Evolutionary conservation across 1,140 invertebrate genomes (phyloP).

Genomic region (Sarcophaga bullata): DNA sequence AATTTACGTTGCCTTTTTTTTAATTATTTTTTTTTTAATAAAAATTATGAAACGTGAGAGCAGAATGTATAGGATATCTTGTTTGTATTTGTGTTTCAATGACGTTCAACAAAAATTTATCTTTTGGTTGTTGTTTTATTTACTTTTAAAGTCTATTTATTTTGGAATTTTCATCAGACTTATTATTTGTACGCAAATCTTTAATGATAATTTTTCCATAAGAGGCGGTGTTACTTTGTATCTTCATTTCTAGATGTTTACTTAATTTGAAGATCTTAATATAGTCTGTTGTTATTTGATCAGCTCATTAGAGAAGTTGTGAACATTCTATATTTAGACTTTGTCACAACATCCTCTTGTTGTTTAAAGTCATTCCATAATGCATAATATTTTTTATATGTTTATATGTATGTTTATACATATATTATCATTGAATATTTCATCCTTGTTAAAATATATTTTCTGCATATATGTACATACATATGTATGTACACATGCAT

Average conservation of each 20-base stretch:
- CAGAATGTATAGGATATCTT: no score
- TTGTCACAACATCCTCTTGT: neutral
- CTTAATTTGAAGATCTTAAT: neutral
- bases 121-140: neutral
- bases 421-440: no score
- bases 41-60: no score
- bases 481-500: no score
- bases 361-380: no score
- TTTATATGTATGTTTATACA: no score
- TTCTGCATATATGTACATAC: no score
- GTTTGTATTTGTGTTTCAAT: neutral
- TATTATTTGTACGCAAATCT: neutral
- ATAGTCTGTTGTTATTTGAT: slow-evolving; percentile 2
- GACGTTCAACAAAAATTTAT: slow-evolving; percentile 2
- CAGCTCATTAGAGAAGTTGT: neutral
- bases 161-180: neutral
- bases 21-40: neutral
- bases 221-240: neutral
- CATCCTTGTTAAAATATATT: no score
- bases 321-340: neutral
- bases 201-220: slow-evolving; percentile 8
- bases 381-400: no score
- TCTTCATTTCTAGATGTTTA: neutral
- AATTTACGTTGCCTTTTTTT: neutral
- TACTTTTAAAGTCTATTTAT: neutral